Evolutionary conservation across 2,888 invertebrate genomes (phyloP), one percentile per base, ranked within the genome.

Genomic region (Tanytarsus gracilentus): DNA sequence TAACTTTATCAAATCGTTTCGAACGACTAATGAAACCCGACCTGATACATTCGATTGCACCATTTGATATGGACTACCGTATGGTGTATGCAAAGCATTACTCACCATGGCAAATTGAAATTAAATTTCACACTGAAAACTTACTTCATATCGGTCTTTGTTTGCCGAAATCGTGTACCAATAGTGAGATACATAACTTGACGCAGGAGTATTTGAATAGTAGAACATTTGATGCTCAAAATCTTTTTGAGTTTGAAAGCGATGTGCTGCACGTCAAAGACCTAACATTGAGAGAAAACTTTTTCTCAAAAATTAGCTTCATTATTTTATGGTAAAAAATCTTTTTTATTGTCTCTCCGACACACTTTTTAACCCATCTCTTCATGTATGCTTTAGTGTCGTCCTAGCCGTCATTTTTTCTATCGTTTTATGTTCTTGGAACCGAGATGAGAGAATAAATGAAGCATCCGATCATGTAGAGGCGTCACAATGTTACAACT

Each of bases 61-160:
- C 75, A 8, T 75, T 75, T 59, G 67, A 69, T n/a, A 70, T 75
- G 66, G 69, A 71, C 61, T 75, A 75, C 63, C 68, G 70, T 0
- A 71, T 75, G 1, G 65, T 74, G 1, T 75, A 75, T 58, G 64
- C 74, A 62, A 67, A 71, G 2, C 75, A 75, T 64, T 68, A 72
- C 39, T 75, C 75, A 0, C 71, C 72, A 0, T 73, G 75, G 72
- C 75, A 75, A 64, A 68, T 74, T 61, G 72, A 74, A 64, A 71
- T 72, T n/a, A 73, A 74, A 60, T 66, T 73, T 51, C 70, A 73
- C 70, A 69, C 73, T 9, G 73, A 73, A 75, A 73, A 77, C 65
- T 67, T 76, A 9, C 71, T 79, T 4, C 75, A 75, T 52, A 68
- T 79, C n/a, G 79, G 79, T 0, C 67, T 79, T 3, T 79, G 79